phyloP scores from a whole-genome alignment of 2,888 invertebrate species.

The Macrostomum cliftonense region DNA sequence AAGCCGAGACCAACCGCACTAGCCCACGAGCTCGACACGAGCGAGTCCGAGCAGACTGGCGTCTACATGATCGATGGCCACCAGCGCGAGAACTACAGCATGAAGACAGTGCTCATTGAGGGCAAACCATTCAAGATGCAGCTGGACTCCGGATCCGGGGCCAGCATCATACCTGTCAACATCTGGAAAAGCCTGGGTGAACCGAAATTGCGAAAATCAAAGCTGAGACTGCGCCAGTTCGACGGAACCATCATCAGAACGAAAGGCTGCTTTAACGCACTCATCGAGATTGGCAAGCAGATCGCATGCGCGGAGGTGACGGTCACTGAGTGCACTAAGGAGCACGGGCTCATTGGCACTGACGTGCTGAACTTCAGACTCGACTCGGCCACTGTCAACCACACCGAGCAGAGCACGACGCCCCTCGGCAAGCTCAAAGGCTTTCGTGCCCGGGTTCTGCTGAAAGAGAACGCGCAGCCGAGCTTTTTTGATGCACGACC shows the following conservation, averaged over 20 bases:
- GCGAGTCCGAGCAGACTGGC: too few relatives aligned
- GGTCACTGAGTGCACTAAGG: too few relatives aligned
- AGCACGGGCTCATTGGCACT: too few relatives aligned
- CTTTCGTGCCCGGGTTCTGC: background rate
- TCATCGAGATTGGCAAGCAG: background rate
- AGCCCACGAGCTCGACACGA: too few relatives aligned
- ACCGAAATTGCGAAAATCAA: background rate
- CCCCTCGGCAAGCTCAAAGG: constrained; percentile 1
- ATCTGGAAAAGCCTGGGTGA: background rate
- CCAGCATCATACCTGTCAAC: background rate
- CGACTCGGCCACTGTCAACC: background rate
- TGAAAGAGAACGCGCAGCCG: too few relatives aligned
- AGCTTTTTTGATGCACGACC: too few relatives aligned
- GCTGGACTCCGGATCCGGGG: background rate
- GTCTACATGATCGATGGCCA: too few relatives aligned
- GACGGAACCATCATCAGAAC: background rate
- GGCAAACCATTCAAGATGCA: background rate
- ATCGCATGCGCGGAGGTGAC: background rate
- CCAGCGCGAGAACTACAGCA: too few relatives aligned
- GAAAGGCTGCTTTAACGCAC: background rate
- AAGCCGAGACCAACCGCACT: too few relatives aligned
- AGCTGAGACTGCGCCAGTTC: background rate
- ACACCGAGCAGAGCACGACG: background rate
- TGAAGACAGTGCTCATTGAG: background rate
- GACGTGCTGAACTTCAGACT: too few relatives aligned